These are phyloP conservation scores for Acrobasis suavella DNA, from an alignment of 2,888 invertebrate species.

Conservation along the genomic window DNA sequence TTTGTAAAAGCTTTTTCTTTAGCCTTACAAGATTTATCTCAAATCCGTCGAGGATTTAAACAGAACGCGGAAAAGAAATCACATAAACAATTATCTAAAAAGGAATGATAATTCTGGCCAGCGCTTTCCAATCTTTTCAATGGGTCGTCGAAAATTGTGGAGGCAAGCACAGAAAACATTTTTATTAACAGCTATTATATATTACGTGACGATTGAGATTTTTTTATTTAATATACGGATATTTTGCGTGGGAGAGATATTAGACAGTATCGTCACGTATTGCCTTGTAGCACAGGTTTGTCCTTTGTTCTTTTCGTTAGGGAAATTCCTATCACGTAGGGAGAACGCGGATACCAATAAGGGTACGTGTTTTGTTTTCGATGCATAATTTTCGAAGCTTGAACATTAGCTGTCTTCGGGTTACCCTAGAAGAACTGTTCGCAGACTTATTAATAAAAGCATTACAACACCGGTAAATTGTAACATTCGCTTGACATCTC, in stretches of 20 bases:
- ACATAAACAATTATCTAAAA: slow-evolving; percentile 57
- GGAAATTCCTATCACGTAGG: slow-evolving; percentile 57
- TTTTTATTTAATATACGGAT: slow-evolving; percentile 27
- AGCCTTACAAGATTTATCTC: slow-evolving; percentile 39
- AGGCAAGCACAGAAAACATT: slow-evolving; percentile 32
- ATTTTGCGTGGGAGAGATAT: slow-evolving; percentile 38
- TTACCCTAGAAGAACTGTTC: slow-evolving; percentile 31
- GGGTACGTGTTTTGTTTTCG: slow-evolving; percentile 50
- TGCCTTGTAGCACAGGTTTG: slow-evolving; percentile 49
- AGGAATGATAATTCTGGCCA: slow-evolving; percentile 46
- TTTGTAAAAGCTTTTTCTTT: slow-evolving; percentile 27
- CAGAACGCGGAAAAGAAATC: slow-evolving; percentile 43
- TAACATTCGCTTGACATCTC: no score
- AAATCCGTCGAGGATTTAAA: slow-evolving; percentile 32
- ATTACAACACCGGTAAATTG: no score
- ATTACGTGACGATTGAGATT: slow-evolving; percentile 4
- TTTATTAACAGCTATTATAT: slow-evolving; percentile 23
- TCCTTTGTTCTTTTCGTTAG: slow-evolving; percentile 43
- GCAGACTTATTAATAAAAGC: slow-evolving; percentile 17
- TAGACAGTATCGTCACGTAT: slow-evolving; percentile 53
- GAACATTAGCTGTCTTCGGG: slow-evolving; percentile 30
- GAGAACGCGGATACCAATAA: slow-evolving; percentile 52
- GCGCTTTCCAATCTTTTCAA: slow-evolving; percentile 36
- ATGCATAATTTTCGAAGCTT: slow-evolving; percentile 40
- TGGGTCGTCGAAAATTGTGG: slow-evolving; percentile 36